phyloP scores from a whole-genome alignment of 2,888 invertebrate species.

The Sceliomorpha sp. region DNA sequence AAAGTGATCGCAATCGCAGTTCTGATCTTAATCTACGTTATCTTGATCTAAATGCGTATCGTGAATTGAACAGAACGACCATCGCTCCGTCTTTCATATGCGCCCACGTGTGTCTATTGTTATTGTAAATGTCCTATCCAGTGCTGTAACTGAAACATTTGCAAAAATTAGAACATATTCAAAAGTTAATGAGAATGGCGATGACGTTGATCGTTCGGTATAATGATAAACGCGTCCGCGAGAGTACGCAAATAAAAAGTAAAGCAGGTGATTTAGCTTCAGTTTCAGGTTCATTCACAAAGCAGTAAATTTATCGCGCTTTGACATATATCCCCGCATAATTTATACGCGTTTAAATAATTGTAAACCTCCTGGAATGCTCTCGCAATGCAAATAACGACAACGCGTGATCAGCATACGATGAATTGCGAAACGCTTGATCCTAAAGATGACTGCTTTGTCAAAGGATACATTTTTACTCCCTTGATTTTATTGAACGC shows the following conservation, averaged over 20 bases:
- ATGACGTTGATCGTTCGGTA: no score
- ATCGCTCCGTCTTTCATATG: no score
- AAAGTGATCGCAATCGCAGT: constrained; percentile 20
- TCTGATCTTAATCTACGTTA: constrained; percentile 9
- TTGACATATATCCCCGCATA: constrained; percentile 39
- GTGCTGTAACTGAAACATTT: no score
- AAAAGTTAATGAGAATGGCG: no score
- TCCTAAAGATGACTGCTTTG: constrained; percentile 40
- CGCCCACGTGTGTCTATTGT: no score
- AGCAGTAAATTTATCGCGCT: constrained; percentile 22
- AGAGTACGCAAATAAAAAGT: constrained; percentile 13
- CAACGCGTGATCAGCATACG: constrained; percentile 24
- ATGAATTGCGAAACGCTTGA: constrained; percentile 42
- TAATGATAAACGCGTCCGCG: no score
- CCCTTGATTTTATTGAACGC: constrained; percentile 19
- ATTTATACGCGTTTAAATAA: constrained; percentile 43
- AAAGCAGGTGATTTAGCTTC: constrained; percentile 26
- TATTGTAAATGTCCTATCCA: no score
- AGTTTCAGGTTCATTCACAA: constrained; percentile 15
- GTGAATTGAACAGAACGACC: no score
- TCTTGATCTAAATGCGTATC: constrained; percentile 21
- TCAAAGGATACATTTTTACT: constrained; percentile 47
- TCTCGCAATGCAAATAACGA: constrained; percentile 16
- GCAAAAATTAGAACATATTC: no score
- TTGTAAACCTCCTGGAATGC: constrained; percentile 37